Evolutionary conservation across 2,113 vertebrate genomes (phyloP), one percentile per base, ranked within the genome.

Genomic region (Nannobrachium achirus): DNA sequence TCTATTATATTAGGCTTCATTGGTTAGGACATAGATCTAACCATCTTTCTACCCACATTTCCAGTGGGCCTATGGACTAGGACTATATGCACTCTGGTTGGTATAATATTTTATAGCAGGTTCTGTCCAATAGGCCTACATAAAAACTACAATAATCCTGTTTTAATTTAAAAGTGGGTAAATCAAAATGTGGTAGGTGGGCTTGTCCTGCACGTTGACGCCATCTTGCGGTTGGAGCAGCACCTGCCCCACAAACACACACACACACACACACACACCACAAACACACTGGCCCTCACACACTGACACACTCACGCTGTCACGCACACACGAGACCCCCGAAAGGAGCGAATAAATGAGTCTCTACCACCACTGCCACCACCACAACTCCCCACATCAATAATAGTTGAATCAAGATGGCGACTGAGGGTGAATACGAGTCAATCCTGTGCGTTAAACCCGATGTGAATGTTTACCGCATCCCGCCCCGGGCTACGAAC

Each of bases 371-470:
- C 8, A 58, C 14, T 19, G 16, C 5, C 51, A 19, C 51, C 25
- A 33, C 53, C 73, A 53, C 81, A 66, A 63, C 76, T 78, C 75
- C 25, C 75, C 78, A 77, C 78, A 66, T 80, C 80, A 71, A 79
- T 69, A 79, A 76, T 73, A 82, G 61, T 78, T 1, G 71, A 81
- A 38, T 19, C 86, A 90, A 93, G 88, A 97, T 96, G 95, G 94
- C 94, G 82, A 84, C 95, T 0, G 96, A 97, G 88, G 82, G 89
- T 75, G 96, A 96, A 72, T 98, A 97, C 49, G 96, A 98, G 92
- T 97, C 97, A 0, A 91, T 98, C 8, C 89, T 98, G 72, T 97
- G 96, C 80, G 95, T 98, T 48, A 98, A 98, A 79, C 93, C 96
- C 0, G 97, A 98, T 71, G 93, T 98, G 78, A 97, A 92, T 78